Percentiles rank a stretch among this genome's conserved stretches.
These are phyloP conservation scores for Xylocopa sonorina DNA, from an alignment of 1,140 invertebrate genomes.

Conservation along the genomic window DNA sequence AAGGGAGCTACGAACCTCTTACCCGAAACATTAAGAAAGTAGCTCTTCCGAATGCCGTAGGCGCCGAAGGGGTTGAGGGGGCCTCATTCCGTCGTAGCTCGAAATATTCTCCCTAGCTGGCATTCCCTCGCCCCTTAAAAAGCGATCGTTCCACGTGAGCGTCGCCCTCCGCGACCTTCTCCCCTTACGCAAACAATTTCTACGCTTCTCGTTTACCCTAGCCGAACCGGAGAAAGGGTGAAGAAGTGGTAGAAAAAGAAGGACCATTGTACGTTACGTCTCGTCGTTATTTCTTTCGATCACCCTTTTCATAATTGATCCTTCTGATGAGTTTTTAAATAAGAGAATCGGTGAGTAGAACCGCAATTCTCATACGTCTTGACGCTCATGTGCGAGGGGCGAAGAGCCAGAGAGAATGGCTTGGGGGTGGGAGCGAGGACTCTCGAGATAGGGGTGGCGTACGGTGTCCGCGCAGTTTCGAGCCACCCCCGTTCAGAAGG, in stretches of 20 bases:
- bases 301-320: too few relatives aligned
- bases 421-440: not conserved
- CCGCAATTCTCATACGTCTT: too few relatives aligned
- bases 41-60: not conserved
- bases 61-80: not conserved
- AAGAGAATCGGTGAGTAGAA: too few relatives aligned
- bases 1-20: not conserved
- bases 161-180: not conserved
- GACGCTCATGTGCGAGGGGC: too few relatives aligned
- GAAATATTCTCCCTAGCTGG: not conserved
- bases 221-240: not conserved
- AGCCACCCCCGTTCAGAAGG: constrained; percentile 26
- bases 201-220: not conserved
- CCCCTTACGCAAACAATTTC: constrained; percentile 21
- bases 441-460: constrained; percentile 8
- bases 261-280: too few relatives aligned
- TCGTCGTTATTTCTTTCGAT: too few relatives aligned
- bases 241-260: too few relatives aligned
- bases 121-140: not conserved
- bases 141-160: not conserved
- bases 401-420: too few relatives aligned
- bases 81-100: not conserved
- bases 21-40: not conserved
- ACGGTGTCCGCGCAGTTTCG: constrained; percentile 44
- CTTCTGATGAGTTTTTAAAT: too few relatives aligned